phyloP scores from a whole-genome alignment of 2,113 vertebrate species.

The Ictalurus furcatus region DNA sequence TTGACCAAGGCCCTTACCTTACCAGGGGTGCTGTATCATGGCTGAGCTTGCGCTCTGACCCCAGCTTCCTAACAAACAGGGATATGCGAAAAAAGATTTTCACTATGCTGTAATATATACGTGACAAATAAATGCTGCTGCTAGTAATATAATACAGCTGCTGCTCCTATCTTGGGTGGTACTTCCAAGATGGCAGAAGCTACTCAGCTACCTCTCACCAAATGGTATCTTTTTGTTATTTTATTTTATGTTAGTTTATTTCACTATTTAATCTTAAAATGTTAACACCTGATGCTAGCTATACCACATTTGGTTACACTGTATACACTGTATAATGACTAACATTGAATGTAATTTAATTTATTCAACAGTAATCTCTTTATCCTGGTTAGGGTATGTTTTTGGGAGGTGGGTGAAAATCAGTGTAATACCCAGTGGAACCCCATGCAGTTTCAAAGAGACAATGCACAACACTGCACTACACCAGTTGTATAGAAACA shows the following conservation, averaged over 20 bases:
- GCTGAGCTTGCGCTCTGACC: no score
- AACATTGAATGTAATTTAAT: not conserved
- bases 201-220: not conserved
- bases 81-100: no score
- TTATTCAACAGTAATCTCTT: not conserved
- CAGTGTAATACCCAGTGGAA: no score
- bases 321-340: not conserved
- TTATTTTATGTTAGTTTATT: not conserved
- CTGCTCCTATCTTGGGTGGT: not conserved
- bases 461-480: not conserved
- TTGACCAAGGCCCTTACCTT: no score
- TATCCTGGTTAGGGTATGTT: not conserved
- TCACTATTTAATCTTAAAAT: not conserved
- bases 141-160: not conserved
- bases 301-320: not conserved
- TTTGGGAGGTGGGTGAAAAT: no score
- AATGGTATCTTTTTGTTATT: not conserved
- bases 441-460: not conserved
- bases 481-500: not conserved
- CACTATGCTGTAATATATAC: no score
- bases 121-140: no score
- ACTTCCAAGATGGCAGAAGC: not conserved
- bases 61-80: no score
- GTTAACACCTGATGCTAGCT: not conserved
- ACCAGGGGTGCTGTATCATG: no score